phyloP scores from a whole-genome alignment of 2,797 vertebrate genomes.

The Euphonia xanthogaster region DNA sequence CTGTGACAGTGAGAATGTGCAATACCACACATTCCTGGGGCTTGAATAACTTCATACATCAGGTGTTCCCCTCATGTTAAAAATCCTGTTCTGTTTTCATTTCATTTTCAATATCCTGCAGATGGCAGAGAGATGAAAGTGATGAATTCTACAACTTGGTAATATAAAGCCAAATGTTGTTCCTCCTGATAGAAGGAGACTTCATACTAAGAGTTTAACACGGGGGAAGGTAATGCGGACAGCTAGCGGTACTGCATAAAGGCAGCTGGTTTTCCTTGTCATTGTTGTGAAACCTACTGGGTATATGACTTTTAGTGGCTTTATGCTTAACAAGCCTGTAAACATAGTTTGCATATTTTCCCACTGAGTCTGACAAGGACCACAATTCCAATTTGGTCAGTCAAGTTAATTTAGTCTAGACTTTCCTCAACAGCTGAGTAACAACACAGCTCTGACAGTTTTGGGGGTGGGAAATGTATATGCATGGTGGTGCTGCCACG shows the following conservation, averaged over 20 bases:
- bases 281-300: background rate
- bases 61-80: conserved; percentile 64
- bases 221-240: background rate
- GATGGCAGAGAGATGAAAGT: conserved; percentile 75
- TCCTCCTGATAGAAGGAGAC: conserved; percentile 36
- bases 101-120: conserved; percentile 76
- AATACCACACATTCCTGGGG: conserved; percentile 68
- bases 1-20: conserved; percentile 72
- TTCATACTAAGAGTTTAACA: conserved; percentile 50
- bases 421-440: background rate
- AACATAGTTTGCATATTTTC: conserved; percentile 39
- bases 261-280: conserved; percentile 11
- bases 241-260: conserved; percentile 33
- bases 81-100: conserved; percentile 71
- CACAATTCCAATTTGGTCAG: background rate
- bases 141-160: conserved; percentile 67
- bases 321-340: conserved; percentile 42
- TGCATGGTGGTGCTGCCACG: accelerated
- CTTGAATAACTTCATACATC: conserved; percentile 77
- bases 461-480: background rate
- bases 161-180: conserved; percentile 64
- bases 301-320: conserved; percentile 34
- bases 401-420: conserved; percentile 1
- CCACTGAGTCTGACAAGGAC: background rate
- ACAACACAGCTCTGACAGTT: background rate